Evolutionary conservation across 1,140 invertebrate species (phyloP).

Genomic region (Temnothorax longispinosus): DNA sequence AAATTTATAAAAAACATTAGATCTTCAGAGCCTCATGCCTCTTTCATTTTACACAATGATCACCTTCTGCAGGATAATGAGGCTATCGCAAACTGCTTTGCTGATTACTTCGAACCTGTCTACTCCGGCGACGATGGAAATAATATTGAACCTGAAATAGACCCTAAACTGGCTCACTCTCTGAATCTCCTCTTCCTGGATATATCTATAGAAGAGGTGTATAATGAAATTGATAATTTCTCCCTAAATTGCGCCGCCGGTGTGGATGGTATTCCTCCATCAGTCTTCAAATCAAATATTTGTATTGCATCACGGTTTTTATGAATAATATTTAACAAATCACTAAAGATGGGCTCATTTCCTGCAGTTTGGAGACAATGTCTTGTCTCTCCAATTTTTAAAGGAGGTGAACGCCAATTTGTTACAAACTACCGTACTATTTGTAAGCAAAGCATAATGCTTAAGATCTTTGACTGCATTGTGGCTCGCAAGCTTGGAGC

Average conservation of each 20-base stretch:
- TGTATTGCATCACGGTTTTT: neutral
- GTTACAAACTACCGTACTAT: neutral
- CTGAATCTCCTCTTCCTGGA: neutral
- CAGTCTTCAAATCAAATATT: neutral
- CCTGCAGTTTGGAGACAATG: neutral
- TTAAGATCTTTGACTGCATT: neutral
- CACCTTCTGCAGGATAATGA: too few species aligned
- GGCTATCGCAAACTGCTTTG: too few species aligned
- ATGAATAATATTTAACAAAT: neutral
- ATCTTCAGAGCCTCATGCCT: too few species aligned
- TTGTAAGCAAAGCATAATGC: neutral
- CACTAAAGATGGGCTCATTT: neutral
- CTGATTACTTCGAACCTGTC: too few species aligned
- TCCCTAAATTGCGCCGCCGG: neutral
- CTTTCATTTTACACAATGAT: too few species aligned
- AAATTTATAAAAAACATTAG: too few species aligned
- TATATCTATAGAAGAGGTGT: neutral
- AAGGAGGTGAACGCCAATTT: neutral
- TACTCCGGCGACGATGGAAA: too few species aligned
- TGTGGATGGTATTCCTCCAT: neutral
- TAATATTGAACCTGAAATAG: too few species aligned
- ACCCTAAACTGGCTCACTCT: too few species aligned
- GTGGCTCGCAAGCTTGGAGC: neutral
- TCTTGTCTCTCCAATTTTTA: neutral
- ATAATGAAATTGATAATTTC: neutral